Evolutionary conservation across 2,113 vertebrate species (phyloP).

Genomic region (Acinonyx jubatus): DNA sequence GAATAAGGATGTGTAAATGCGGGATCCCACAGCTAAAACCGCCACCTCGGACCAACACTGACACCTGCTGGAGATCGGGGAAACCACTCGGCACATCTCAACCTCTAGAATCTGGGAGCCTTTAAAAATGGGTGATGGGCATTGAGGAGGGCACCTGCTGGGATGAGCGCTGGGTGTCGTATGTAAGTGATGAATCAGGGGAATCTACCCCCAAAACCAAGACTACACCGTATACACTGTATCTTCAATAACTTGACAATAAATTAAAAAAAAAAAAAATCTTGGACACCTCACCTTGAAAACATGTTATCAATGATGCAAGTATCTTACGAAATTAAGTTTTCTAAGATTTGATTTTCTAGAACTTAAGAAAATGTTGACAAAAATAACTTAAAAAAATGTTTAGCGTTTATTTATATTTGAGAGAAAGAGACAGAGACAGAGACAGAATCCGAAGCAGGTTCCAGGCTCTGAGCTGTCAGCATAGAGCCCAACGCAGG

Average conservation of each 20-base stretch:
- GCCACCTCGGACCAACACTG: slow-evolving; percentile 54
- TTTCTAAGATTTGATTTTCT: neutral
- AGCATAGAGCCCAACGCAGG: no score
- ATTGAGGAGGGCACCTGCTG: no score
- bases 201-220: no score
- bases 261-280: neutral
- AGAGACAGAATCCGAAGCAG: no score
- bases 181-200: no score
- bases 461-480: no score
- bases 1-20: neutral
- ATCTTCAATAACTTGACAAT: no score
- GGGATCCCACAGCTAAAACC: neutral
- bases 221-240: no score
- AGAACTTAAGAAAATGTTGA: neutral
- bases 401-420: no score
- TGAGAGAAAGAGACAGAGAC: no score
- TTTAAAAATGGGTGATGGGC: neutral
- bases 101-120: neutral
- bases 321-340: neutral
- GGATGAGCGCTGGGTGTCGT: no score
- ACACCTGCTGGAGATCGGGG: slow-evolving; percentile 78
- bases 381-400: neutral
- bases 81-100: neutral
- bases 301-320: neutral
- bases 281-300: neutral